A percentile compares a stretch with the other conserved stretches of the same genome.
Conservation (phyloP, 1,140 invertebrate genomes). For the Drosophila auraria region DNA sequence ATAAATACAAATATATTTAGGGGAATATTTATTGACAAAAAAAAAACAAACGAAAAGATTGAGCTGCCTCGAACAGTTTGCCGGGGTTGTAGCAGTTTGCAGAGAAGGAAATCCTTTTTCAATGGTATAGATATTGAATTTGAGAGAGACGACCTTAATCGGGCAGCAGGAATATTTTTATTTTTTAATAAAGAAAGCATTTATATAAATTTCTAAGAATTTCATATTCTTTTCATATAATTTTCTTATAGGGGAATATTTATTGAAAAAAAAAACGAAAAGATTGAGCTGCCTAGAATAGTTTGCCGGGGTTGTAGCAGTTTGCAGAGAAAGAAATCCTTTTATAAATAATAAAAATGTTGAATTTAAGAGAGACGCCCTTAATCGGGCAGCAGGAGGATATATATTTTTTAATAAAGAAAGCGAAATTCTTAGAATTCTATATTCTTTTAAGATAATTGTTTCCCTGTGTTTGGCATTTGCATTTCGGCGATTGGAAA, state of each 20-base stretch:
- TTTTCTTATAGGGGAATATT: conserved; percentile 10
- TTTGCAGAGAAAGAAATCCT: conserved; percentile 3
- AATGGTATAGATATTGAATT: background rate
- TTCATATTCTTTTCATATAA: background rate
- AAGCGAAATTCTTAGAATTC: background rate
- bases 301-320: conserved; percentile 44
- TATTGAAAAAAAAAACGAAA: conserved; percentile 4
- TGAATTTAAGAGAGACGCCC: no score
- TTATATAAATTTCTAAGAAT: background rate
- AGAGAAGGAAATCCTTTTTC: background rate
- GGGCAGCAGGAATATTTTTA: no score
- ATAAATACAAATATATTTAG: conserved; percentile 38
- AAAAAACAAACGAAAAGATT: conserved; percentile 3
- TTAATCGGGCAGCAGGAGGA: no score
- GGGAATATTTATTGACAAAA: conserved; percentile 7
- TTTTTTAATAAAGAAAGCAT: no score
- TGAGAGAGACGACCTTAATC: no score
- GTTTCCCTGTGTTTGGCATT: conserved; percentile 14
- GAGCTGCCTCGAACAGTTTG: conserved; percentile 55
- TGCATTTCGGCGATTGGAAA: conserved; percentile 33
- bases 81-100: conserved; percentile 36
- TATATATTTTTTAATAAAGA: no score
- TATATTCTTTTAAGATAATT: background rate
- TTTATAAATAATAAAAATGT: background rate
- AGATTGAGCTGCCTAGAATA: conserved; percentile 52